Evolutionary conservation across 2,888 invertebrate genomes (phyloP).

Genomic region (Eupeodes latifasciatus): DNA sequence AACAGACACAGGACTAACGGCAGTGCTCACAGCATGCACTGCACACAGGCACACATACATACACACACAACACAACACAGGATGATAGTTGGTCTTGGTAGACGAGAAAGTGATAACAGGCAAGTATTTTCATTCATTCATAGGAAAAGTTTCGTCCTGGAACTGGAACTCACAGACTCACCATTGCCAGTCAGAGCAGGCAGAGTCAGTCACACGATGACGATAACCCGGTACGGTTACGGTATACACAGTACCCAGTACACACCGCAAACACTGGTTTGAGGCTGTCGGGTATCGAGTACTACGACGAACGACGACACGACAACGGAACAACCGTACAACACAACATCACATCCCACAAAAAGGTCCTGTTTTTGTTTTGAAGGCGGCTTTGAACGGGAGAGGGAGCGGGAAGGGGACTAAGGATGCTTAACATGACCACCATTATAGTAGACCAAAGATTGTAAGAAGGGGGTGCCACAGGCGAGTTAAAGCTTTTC

Average conservation of each 20-base stretch:
- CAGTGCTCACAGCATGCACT: slow-evolving; percentile 60
- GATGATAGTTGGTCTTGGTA: background rate
- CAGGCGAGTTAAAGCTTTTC: slow-evolving; percentile 48
- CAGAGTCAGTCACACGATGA: slow-evolving; percentile 19
- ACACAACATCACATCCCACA: slow-evolving; percentile 62
- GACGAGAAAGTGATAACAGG: slow-evolving; percentile 70
- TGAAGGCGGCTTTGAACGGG: background rate
- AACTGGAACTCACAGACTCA: background rate
- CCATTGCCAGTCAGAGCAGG: background rate
- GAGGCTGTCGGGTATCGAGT: slow-evolving; percentile 48
- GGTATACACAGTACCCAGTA: background rate
- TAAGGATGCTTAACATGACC: slow-evolving; percentile 67
- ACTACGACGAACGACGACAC: background rate
- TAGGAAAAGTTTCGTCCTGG: slow-evolving; percentile 56
- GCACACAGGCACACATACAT: background rate
- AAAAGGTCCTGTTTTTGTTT: slow-evolving; percentile 40
- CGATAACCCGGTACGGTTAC: background rate
- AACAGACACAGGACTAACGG: slow-evolving; percentile 23
- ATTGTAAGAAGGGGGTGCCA: background rate
- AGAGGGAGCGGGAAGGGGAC: background rate
- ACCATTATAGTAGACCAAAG: slow-evolving; percentile 6
- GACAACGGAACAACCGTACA: slow-evolving; percentile 40
- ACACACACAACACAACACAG: background rate
- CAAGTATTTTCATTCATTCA: slow-evolving; percentile 74
- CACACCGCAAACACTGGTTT: slow-evolving; percentile 60